These are phyloP conservation scores for Fregata magnificens DNA, from an alignment of 2,113 vertebrate genomes.

Conservation along the genomic window DNA sequence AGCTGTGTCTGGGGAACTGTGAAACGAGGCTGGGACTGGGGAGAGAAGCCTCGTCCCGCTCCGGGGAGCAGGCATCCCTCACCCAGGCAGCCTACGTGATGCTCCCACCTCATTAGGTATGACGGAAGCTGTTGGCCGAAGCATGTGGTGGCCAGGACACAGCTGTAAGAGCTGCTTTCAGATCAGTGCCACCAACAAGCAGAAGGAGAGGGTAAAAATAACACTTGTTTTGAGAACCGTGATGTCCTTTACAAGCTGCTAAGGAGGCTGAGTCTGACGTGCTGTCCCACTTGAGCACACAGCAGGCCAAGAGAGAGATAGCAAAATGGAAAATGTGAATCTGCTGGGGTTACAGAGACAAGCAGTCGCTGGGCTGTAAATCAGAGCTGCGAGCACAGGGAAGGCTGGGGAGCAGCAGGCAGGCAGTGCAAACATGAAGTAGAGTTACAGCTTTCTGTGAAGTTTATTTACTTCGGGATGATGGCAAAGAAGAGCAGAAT, in stretches of 20 bases:
- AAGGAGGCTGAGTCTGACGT: not conserved
- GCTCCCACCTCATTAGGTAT: not conserved
- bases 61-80: not conserved
- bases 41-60: not conserved
- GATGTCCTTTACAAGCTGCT: not conserved
- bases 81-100: not conserved
- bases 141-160: not conserved
- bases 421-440: not conserved
- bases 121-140: not conserved
- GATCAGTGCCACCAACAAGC: not conserved
- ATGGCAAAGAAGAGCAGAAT: not conserved
- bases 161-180: not conserved
- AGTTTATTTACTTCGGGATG: not conserved
- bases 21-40: not conserved
- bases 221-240: not conserved
- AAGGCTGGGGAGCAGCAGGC: not conserved
- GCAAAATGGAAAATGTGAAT: conserved; percentile 25
- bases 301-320: not conserved
- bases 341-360: not conserved
- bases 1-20: not conserved
- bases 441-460: not conserved
- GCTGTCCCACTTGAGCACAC: not conserved
- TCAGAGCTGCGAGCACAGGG: not conserved
- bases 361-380: not conserved
- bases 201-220: not conserved